Conservation (phyloP, 2,888 invertebrate genomes). For the Tridacna crocea region DNA sequence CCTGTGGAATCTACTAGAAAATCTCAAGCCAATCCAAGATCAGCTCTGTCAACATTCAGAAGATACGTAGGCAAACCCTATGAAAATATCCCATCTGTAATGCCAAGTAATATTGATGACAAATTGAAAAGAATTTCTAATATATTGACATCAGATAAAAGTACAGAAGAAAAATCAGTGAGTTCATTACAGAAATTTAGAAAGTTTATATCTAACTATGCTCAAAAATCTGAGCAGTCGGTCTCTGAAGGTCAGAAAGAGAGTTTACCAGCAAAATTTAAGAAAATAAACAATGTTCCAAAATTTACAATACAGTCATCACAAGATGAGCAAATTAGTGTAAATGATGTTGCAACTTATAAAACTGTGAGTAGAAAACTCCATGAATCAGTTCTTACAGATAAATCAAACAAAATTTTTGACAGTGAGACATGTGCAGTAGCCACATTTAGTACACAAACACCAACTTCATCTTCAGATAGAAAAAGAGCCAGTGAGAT, state of each 20-base stretch:
- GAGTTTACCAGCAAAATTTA: conserved; percentile 10
- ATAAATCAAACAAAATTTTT: not conserved
- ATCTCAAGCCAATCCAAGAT: not conserved
- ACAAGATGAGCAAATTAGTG: not conserved
- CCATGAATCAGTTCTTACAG: not conserved
- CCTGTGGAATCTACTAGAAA: not conserved
- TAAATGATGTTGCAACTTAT: not conserved
- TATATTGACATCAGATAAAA: not conserved
- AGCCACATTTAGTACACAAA: not conserved
- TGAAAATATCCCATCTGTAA: not conserved
- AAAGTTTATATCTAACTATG: conserved; percentile 8
- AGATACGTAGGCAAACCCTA: conserved; percentile 41
- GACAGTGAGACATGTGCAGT: not conserved
- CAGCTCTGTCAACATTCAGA: conserved; percentile 46
- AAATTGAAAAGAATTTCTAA: conserved; percentile 35
- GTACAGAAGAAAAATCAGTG: not conserved
- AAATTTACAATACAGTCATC: not conserved
- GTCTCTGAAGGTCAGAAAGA: not conserved
- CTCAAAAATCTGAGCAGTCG: no score
- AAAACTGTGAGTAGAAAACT: not conserved
- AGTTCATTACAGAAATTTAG: conserved; percentile 25
- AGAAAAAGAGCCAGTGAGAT: not conserved
- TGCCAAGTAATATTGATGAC: conserved; percentile 41
- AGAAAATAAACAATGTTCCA: conserved; percentile 8
- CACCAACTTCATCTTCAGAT: not conserved